Evolutionary conservation across 2,797 vertebrate genomes (phyloP), one percentile per base, ranked within the genome.

Genomic region (Nannoperca obscura): DNA sequence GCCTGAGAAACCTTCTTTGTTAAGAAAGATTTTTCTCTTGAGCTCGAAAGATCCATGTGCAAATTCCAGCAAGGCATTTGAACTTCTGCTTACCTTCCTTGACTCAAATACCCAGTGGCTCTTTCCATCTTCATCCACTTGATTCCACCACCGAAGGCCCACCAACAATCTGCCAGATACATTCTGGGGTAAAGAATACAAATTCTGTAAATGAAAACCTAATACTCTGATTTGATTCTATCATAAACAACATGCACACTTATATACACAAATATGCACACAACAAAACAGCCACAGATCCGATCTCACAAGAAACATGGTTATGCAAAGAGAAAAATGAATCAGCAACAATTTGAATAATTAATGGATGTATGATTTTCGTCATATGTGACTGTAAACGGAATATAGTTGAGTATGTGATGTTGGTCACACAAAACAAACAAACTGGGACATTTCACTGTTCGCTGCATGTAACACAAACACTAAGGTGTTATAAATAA

Each of bases 61-160:
- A 66, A 53, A 58, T 36, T 57, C 57, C n/a, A 44, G 24, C 55
- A 1, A 14, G 58, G 47, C 7, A 20, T 59, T 66, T 67, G 32
- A 59, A 3, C 8, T 32, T 34, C 30, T 27, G 47, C 64, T 82
- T 90, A 97, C 97, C 95, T 97, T 97, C 74, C 95, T 95, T 55
- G 97, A 95, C 81, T 99, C 98, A 93, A 98, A 99, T 20, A 98
- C 88, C 98, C 97, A 99, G 52, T 96, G 97, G 78, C 95, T 98
- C 63, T 92, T 96, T 52, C 97, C 98, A 75, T 97, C 95, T 54
- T 96, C 95, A 84, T 98, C 97, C 62, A 99, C 95, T 76, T 97
- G 97, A 92, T 99, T 99, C 98, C 98, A 99, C 98, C 98, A 99
- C 30, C 98, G 96, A 14, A 99, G 94, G 20, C 98, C 98, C 20